Conservation (phyloP, 2,113 vertebrate species). For the Erinaceus europaeus region DNA sequence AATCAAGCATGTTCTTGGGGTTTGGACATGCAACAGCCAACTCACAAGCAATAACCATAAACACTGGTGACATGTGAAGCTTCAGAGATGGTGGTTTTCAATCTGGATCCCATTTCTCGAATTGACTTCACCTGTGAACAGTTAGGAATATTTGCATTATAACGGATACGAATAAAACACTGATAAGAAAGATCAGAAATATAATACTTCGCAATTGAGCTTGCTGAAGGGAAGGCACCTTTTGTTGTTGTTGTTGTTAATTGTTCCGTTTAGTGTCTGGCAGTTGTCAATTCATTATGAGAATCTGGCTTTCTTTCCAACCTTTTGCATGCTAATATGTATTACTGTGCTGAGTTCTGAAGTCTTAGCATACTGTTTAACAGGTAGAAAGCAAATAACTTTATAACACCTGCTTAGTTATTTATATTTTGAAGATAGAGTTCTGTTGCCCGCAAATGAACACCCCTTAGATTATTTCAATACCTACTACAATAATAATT, state of each 20-base stretch:
- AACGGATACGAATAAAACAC: not conserved
- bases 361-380: conserved; percentile 38
- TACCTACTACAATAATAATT: not conserved
- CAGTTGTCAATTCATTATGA: not conserved
- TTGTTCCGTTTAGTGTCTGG: not conserved
- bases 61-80: no score
- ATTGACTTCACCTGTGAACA: not conserved
- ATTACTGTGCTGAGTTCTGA: conserved; percentile 3
- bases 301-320: conserved; percentile 17
- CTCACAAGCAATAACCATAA: no score
- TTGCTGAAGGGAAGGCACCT: not conserved
- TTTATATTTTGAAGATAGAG: conserved; percentile 34
- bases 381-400: conserved; percentile 51
- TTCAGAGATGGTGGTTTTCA: not conserved
- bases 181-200: not conserved
- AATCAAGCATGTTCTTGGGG: not conserved
- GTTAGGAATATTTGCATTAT: not conserved
- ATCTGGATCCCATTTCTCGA: not conserved
- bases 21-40: not conserved
- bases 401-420: conserved; percentile 55
- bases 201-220: not conserved
- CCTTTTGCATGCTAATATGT: not conserved
- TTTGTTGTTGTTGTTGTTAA: not conserved
- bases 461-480: conserved; percentile 17
- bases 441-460: conserved; percentile 35